Base-by-base conservation (phyloP, 2,113 vertebrate genomes). In the Procavia capensis region DNA sequence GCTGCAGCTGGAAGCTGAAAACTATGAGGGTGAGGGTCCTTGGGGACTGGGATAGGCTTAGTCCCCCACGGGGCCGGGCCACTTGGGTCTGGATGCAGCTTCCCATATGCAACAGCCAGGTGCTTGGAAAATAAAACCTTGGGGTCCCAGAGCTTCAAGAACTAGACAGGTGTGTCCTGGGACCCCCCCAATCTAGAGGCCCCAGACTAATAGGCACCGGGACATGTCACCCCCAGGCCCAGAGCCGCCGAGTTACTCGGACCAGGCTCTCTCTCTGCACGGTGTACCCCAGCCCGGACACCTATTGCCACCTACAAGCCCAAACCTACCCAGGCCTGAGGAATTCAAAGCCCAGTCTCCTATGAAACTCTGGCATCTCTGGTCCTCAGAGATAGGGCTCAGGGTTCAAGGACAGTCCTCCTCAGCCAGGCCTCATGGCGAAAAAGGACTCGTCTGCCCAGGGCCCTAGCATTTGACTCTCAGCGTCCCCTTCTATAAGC, bases 1-100 rank as follows among this genome's bases (percentile, higher is more conserved):
- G 0, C 94, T 97, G 6, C 98, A 98, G 91, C 97, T 99, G 19
- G 97, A 98, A 54, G 95, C 98, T 85, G 97, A 98, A 89, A 99
- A 99, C 96, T 99, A 98, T 0, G 96, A 98, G 20, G 98, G 98
- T 98, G 96, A 84, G 95, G 1, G 82, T 63, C 11, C 19, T 0
- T 2, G 0, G 31, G 9, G 25, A 2, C 22, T 7, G 41, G 45
- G 43, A n/a, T 43, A 50, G 83, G 34, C 19, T 31, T 3, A 0
- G 41, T 57, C 59, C 59, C 57, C 11, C 8, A 57, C 57, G 20
- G 83, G 79, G 36, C 1, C 0, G 34, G 14, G 47, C 39, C 7
- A 14, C 57, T 72, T 4, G 27, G 78, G 72, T 68, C 5, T 64
- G 57, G 34, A 20, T 78, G 92, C 31, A 9, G 39, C 36, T 89